Conservation (phyloP, 2,888 invertebrate species). For the Odontothrips loti region DNA sequence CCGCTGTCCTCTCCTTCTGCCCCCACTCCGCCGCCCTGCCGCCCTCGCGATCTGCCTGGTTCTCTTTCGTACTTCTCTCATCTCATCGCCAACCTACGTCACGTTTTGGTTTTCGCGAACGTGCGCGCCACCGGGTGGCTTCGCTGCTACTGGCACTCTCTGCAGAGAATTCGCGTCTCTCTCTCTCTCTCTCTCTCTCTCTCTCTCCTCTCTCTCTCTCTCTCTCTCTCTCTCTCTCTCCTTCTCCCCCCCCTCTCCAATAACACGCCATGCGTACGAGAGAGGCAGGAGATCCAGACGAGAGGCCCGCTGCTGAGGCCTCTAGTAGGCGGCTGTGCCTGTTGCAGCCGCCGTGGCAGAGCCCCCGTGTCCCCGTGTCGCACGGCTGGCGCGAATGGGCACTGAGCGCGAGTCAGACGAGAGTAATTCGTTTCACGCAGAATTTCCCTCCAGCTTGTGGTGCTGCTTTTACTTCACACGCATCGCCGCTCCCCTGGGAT, state of each 20-base stretch:
- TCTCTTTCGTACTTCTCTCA: too few species aligned
- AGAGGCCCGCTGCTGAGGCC: too few species aligned
- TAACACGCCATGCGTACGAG: too few species aligned
- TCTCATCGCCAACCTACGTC: not conserved
- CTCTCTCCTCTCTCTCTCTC: not conserved
- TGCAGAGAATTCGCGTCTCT: not conserved
- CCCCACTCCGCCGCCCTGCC: not conserved
- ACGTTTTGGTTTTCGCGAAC: not conserved
- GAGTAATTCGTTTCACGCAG: too few species aligned
- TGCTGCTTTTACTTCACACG: too few species aligned
- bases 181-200: not conserved
- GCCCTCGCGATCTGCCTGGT: not conserved
- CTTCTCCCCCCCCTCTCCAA: not conserved
- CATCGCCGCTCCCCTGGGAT: too few species aligned
- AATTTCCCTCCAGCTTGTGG: too few species aligned
- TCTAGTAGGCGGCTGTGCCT: too few species aligned
- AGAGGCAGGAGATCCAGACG: too few species aligned
- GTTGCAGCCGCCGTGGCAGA: too few species aligned
- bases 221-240: not conserved
- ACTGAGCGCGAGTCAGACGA: too few species aligned
- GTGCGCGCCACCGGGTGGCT: not conserved
- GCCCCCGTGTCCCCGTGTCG: not conserved
- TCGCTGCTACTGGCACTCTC: not conserved
- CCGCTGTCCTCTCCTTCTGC: not conserved
- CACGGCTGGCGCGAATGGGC: not conserved